Base-by-base conservation (phyloP, 2,797 vertebrate species). In the Argyrosomus regius region DNA sequence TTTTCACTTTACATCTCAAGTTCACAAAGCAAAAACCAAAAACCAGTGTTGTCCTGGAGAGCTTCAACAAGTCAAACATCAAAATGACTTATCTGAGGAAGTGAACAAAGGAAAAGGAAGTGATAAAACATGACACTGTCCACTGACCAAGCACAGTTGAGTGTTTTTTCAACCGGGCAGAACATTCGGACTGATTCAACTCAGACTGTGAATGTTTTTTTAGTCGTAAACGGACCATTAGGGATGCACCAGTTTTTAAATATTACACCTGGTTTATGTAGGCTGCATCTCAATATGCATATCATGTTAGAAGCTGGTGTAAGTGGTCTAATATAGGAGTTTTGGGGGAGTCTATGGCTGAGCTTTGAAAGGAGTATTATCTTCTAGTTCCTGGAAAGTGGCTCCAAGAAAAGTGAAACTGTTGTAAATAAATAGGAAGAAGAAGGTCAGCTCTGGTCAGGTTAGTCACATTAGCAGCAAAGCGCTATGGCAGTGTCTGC, bases 61-160 rank as follows among this genome's bases (percentile, higher is more conserved):
- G 26, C 53, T 58, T 63, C 24, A 63, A 16, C 24, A 11, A 11
- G 43, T 41, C 18, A 75, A 70, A 52, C 12, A 26, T 64, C 60
- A 46, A 46, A 49, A 16, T 2, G 14, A n/a, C 58, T 73, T 77
- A 73, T 64, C 46, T 41, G 18, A 67, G 69, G 75, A 77, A 77
- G 46, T 17, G 12, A 50, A 62, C 35, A 20, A 6, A 46, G 62
- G 57, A 72, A 72, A 13, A 60, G 49, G 50, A 77, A 67, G 57
- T 35, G 57, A 81, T 72, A 49, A 49, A 28, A 43, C 22, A 50
- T 45, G 26, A 68, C 26, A 43, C 24, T 35, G 72, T 43, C 35
- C 35, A 39, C 35, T 60, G 41, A 68, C 52, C 16, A 35, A 53
- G 43, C 48, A 46, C 17, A 48, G 66, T 16, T 10, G 8, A 50